phyloP scores from a whole-genome alignment of 2,113 vertebrate genomes.

The Reinhardtius hippoglossoides region DNA sequence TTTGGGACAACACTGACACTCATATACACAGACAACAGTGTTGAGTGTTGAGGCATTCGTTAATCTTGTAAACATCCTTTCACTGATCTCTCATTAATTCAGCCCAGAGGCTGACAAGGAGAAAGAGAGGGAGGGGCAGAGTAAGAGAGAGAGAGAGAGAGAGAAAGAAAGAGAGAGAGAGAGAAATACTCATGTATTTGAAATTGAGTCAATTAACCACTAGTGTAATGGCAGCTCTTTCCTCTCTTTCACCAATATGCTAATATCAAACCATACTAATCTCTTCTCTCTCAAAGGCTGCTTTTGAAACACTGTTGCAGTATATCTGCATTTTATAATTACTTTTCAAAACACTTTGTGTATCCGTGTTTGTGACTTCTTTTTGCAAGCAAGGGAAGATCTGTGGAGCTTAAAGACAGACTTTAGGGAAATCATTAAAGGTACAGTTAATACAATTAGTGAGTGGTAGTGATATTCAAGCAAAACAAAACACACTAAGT shows the following conservation, averaged over 20 bases:
- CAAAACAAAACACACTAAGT: background rate
- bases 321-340: slow-evolving; percentile 26
- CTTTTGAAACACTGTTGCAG: slow-evolving; percentile 24
- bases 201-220: slow-evolving; percentile 55
- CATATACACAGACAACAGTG: slow-evolving; percentile 37
- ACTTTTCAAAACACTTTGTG: slow-evolving; percentile 12
- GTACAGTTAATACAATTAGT: background rate
- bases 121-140: background rate
- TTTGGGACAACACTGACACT: slow-evolving; percentile 50
- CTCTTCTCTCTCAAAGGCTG: slow-evolving; percentile 25
- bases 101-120: slow-evolving; percentile 59
- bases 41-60: slow-evolving; percentile 64
- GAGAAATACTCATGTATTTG: slow-evolving; percentile 17
- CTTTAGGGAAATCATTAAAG: background rate
- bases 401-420: background rate
- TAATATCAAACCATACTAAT: slow-evolving; percentile 36
- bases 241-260: slow-evolving; percentile 49
- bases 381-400: background rate
- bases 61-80: slow-evolving; percentile 76
- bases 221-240: slow-evolving; percentile 34
- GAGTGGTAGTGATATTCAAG: background rate
- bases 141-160: background rate
- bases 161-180: background rate
- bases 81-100: slow-evolving; percentile 74
- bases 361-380: slow-evolving; percentile 8